Conservation (phyloP, 2,888 invertebrate genomes). For the Acanthopleura granulata region DNA sequence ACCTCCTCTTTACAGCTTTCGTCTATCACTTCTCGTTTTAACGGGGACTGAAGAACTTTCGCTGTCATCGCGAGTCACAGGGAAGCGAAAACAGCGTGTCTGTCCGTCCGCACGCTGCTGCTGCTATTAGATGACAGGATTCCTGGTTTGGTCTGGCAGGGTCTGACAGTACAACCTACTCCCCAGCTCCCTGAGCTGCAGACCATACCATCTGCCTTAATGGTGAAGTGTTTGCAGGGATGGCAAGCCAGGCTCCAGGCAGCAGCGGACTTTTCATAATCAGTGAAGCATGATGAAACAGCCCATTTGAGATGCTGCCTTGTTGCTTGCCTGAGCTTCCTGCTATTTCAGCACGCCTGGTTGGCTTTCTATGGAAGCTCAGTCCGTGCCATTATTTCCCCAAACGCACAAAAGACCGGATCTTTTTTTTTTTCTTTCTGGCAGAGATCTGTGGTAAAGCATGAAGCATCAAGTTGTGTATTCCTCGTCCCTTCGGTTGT, state of each 20-base stretch:
- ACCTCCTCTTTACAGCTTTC: neutral
- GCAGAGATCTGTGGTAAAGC: no score
- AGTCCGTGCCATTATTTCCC: neutral
- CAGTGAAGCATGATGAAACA: conserved; percentile 10
- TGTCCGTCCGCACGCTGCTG: neutral
- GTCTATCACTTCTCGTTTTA: neutral
- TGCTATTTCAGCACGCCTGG: conserved; percentile 1
- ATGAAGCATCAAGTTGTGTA: no score
- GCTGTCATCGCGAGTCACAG: neutral
- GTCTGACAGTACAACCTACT: no score
- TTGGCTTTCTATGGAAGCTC: conserved; percentile 9
- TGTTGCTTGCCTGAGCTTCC: neutral
- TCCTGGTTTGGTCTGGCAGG: no score
- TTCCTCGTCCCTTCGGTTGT: no score
- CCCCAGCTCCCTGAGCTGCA: neutral
- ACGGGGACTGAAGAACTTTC: neutral
- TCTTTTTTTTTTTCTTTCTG: no score
- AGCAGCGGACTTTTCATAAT: conserved; percentile 2
- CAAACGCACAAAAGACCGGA: no score
- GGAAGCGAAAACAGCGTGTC: neutral
- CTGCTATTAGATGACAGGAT: neutral
- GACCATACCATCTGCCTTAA: neutral
- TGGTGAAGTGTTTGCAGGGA: neutral
- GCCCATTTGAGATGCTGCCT: neutral
- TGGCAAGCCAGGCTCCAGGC: neutral